Conservation (phyloP, 1,140 invertebrate genomes). For the Musca domestica region DNA sequence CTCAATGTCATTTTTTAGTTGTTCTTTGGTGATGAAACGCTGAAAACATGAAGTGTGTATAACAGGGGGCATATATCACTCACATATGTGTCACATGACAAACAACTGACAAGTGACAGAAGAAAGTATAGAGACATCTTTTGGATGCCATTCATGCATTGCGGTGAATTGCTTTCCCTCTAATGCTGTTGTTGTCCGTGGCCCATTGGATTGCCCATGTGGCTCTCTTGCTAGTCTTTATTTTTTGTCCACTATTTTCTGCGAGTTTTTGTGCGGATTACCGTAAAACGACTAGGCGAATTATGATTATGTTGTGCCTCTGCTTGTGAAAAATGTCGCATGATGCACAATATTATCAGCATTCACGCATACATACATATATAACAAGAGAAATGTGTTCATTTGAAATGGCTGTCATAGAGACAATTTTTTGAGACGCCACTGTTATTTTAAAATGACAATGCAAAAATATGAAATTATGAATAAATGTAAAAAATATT, state of each 20-base stretch:
- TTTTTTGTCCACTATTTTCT: slow-evolving; percentile 9
- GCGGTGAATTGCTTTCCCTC: neutral
- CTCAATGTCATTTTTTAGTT: too few species aligned
- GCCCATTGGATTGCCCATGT: neutral
- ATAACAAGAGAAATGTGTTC: neutral
- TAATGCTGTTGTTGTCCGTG: too few species aligned
- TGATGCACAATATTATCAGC: neutral
- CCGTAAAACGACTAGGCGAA: slow-evolving; percentile 21
- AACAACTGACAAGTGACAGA: slow-evolving; percentile 27
- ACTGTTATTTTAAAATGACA: slow-evolving; percentile 20
- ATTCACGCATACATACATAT: too few species aligned
- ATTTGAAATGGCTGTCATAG: neutral
- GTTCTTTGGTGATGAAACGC: too few species aligned
- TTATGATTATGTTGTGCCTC: slow-evolving; percentile 22
- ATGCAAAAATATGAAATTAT: slow-evolving; percentile 14
- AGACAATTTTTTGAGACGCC: neutral
- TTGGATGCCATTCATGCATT: slow-evolving; percentile 1
- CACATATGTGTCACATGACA: slow-evolving; percentile 27
- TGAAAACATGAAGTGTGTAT: neutral
- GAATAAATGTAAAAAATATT: neutral
- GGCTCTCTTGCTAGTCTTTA: neutral
- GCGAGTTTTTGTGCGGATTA: neutral
- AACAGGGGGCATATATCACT: slow-evolving; percentile 24
- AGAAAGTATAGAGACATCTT: slow-evolving; percentile 20
- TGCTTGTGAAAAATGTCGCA: slow-evolving; percentile 4